Percentiles rank a stretch among this genome's conserved stretches.
phyloP scores from a whole-genome alignment of 2,797 vertebrate species.

The Propithecus perrieri region DNA sequence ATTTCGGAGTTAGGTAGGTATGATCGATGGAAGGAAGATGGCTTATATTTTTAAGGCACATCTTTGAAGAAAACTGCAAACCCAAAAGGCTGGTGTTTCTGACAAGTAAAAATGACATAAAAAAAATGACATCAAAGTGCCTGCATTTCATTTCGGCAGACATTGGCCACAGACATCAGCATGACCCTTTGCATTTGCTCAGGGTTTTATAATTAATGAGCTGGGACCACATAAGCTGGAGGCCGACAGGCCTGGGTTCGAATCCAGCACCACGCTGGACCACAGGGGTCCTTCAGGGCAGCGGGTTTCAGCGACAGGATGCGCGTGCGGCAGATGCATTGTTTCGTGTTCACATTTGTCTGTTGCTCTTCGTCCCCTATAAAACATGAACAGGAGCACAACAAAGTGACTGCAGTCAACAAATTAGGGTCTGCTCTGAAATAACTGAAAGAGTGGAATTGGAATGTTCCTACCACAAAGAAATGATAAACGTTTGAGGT shows the following conservation, averaged over 20 bases:
- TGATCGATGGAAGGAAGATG: neutral
- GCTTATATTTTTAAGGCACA: neutral
- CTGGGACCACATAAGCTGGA: neutral
- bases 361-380: neutral
- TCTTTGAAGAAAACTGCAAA: neutral
- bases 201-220: neutral
- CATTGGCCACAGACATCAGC: neutral
- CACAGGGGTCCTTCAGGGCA: too few relatives aligned
- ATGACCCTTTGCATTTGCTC: neutral
- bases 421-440: neutral
- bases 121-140: neutral
- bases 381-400: neutral
- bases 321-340: too few relatives aligned
- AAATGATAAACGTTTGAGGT: neutral
- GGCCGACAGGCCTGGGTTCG: neutral
- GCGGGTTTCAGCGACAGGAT: neutral
- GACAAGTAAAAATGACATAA: neutral
- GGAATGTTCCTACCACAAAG: neutral
- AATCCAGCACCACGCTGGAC: neutral
- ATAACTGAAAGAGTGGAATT: neutral
- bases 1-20: neutral
- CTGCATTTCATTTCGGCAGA: neutral
- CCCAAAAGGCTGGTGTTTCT: neutral
- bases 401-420: neutral
- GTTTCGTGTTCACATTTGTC: neutral